A percentile compares a stretch with the other conserved stretches of the same genome.
These are phyloP conservation scores for Apantesis nais DNA, from an alignment of 2,888 invertebrate species.

Conservation along the genomic window DNA sequence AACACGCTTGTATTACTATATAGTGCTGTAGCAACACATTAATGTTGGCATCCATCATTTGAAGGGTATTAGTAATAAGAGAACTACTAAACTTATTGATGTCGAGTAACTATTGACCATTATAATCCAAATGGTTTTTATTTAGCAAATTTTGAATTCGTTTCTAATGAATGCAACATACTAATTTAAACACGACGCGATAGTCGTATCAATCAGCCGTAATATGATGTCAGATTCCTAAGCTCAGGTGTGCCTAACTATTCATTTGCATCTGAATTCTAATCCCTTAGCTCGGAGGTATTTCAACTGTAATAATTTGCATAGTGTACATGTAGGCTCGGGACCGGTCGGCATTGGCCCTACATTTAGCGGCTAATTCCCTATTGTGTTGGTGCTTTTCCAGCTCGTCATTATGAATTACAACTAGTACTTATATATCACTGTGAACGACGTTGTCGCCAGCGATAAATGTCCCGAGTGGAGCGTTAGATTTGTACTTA, in stretches of 20 bases:
- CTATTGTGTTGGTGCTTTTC: conserved; percentile 62
- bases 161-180: not conserved
- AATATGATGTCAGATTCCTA: conserved; percentile 29
- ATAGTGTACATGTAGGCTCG: conserved; percentile 34
- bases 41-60: not conserved
- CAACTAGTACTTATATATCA: conserved; percentile 61
- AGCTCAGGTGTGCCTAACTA: conserved; percentile 35
- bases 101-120: not conserved
- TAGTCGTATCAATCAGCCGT: conserved; percentile 13
- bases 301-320: conserved; percentile 42
- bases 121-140: not conserved
- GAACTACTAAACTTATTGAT: not conserved
- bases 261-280: conserved; percentile 43
- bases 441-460: conserved; percentile 51
- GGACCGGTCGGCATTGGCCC: conserved; percentile 56
- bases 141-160: conserved; percentile 1
- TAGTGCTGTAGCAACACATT: not conserved
- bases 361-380: conserved; percentile 59
- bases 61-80: not conserved
- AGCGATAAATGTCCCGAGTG: conserved; percentile 51
- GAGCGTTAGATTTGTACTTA: conserved; percentile 32
- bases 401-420: conserved; percentile 66
- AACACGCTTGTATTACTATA: not conserved
- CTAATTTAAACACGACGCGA: not conserved
- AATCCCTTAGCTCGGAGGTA: conserved; percentile 19